phyloP scores from a whole-genome alignment of 2,888 invertebrate species.

The Phengaris alcon region DNA sequence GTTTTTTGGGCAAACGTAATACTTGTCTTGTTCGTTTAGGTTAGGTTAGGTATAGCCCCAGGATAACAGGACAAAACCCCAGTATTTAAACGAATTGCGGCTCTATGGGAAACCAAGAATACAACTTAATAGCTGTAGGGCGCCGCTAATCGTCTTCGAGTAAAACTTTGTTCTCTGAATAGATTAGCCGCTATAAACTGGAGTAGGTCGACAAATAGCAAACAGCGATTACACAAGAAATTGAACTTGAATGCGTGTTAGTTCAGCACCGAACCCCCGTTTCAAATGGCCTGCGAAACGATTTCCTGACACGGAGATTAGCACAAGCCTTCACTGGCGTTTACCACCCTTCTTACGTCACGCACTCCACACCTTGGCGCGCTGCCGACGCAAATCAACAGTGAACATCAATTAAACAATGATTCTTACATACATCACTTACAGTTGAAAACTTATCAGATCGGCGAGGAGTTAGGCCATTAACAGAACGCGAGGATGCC shows the following conservation, averaged over 20 bases:
- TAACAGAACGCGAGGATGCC: constrained; percentile 37
- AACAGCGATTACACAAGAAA: constrained; percentile 70
- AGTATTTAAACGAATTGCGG: background rate
- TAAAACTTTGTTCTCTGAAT: constrained; percentile 11
- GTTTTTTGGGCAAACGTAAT: background rate
- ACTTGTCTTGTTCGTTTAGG: background rate
- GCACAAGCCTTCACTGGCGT: constrained; percentile 77
- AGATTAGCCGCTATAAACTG: constrained; percentile 30
- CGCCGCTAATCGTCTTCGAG: background rate
- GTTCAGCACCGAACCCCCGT: constrained; percentile 64
- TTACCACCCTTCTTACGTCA: constrained; percentile 77
- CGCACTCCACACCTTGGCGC: constrained; percentile 65
- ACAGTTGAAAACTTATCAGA: constrained; percentile 49
- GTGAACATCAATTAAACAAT: constrained; percentile 40
- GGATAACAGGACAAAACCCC: too few species aligned
- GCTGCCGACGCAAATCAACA: constrained; percentile 58
- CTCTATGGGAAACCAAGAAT: background rate
- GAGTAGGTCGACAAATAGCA: constrained; percentile 54
- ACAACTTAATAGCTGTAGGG: background rate
- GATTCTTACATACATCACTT: constrained; percentile 38
- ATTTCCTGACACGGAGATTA: constrained; percentile 80
- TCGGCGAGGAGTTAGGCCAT: constrained; percentile 25
- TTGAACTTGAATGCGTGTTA: constrained; percentile 73
- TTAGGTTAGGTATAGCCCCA: too few species aligned
- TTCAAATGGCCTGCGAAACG: constrained; percentile 79